Base-by-base conservation (phyloP, 2,888 invertebrate species). In the Oegoconia quadripuncta region DNA sequence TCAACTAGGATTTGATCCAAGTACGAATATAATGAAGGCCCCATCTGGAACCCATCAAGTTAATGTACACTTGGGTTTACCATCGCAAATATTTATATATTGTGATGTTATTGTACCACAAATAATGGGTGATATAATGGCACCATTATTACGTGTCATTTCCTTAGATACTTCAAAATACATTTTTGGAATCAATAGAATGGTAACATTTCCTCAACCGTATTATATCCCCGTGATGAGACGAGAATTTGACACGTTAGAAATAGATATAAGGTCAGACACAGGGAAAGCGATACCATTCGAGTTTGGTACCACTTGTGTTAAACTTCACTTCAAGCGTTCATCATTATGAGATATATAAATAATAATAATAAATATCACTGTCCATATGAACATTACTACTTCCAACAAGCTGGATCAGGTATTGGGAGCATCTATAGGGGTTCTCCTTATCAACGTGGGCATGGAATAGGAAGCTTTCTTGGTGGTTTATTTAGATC, bases 261-360 rank as follows among this genome's bases (percentile, higher is more conserved):
- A 61, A 49, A 54, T 61, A 49, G 55, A 56, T 61, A 59, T 59
- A 62, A 62, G 58, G 50, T 33, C 55, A 18, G 52, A 43, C 39
- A 58, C 52, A 7, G 57, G 59, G 3, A 33, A 45, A 43, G 46
- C 37, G 20, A 37, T 59, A 42, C 52, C 52, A 56, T 59, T 58
- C 34, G 51, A 61, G 37, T 58, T 58, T 39, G 56, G 58, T 35
- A 54, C 52, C 14, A 40, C 37, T 38, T 53, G 52, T 38, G 39
- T 56, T 39, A 59, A 59, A 43, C 52, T 59, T n/a, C 56, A 56
- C 36, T 53, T 53, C 25, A 40, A 18, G 17, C 31, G 13, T n/a
- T n/a, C n/a, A n/a, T n/a, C n/a, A n/a, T n/a, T n/a, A n/a, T n/a
- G n/a, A n/a, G 41, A 47, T 40, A 48, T 44, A 50, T 50, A 50